These are phyloP conservation scores for Arctia plantaginis DNA, from an alignment of 2,888 invertebrate genomes.

Conservation along the genomic window DNA sequence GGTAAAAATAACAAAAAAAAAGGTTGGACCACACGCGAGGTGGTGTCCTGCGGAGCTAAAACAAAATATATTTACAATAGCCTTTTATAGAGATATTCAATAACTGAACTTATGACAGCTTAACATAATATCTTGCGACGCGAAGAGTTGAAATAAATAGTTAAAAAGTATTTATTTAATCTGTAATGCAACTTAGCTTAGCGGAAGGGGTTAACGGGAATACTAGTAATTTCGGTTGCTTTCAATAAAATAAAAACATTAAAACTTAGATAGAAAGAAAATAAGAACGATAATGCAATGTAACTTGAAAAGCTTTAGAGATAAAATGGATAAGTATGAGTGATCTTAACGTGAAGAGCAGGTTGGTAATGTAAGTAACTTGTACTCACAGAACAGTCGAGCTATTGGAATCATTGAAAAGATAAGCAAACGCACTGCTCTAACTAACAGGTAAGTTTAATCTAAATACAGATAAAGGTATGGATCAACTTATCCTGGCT, in stretches of 20 bases:
- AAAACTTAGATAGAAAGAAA: not conserved
- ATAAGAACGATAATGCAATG: not conserved
- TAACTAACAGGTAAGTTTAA: not conserved
- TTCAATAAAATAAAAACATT: too few relatives aligned
- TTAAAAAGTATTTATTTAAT: not conserved
- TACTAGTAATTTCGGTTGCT: too few relatives aligned
- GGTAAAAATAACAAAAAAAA: constrained; percentile 20
- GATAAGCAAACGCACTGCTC: not conserved
- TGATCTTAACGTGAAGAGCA: not conserved
- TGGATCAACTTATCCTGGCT: not conserved
- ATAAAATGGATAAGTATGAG: not conserved
- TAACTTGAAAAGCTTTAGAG: not conserved
- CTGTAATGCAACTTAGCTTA: too few relatives aligned
- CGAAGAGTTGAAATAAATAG: not conserved
- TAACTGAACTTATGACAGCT: not conserved
- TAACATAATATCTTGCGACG: not conserved
- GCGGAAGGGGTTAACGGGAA: too few relatives aligned
- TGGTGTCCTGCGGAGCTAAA: constrained; percentile 9
- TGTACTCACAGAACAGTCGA: not conserved
- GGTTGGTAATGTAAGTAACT: not conserved
- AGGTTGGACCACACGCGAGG: constrained; percentile 44
- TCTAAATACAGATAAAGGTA: not conserved
- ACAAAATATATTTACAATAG: constrained; percentile 4
- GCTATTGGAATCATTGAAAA: not conserved
- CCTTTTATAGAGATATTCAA: not conserved